Evolutionary conservation across 2,888 invertebrate genomes (phyloP).

Genomic region (Drosophila phalerata): DNA sequence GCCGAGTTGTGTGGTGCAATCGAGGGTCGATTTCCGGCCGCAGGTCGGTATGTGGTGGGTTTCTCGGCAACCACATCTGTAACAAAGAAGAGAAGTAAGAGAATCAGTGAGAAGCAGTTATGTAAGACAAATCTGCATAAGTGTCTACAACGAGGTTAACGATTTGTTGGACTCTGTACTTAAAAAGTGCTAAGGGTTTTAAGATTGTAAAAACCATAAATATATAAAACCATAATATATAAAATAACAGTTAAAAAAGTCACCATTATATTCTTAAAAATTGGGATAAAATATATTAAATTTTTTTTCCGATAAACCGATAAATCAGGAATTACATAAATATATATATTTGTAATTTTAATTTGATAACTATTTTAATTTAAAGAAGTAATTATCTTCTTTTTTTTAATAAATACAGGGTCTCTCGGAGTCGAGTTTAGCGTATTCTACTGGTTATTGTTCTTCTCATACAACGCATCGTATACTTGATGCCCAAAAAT

Average conservation of each 20-base stretch:
- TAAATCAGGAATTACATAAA: too few species aligned
- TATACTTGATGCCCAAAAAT: constrained; percentile 59
- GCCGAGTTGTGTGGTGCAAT: constrained; percentile 81
- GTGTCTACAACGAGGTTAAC: constrained; percentile 1
- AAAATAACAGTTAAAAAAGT: too few species aligned
- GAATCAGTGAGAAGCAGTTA: constrained; percentile 20
- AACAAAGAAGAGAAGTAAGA: constrained; percentile 30
- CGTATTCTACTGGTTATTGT: background rate
- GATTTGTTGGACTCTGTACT: background rate
- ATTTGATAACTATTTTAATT: background rate
- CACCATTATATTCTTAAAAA: too few species aligned
- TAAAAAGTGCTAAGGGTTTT: too few species aligned
- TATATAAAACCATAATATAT: too few species aligned
- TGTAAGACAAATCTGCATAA: constrained; percentile 1
- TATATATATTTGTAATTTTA: too few species aligned
- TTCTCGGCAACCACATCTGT: constrained; percentile 71
- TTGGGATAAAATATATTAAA: too few species aligned
- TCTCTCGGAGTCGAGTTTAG: background rate
- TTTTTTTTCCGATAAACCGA: too few species aligned
- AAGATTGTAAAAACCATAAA: background rate
- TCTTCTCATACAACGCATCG: constrained; percentile 28
- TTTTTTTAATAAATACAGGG: background rate
- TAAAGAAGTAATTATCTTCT: background rate
- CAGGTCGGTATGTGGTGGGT: constrained; percentile 81
- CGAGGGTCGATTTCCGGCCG: constrained; percentile 65